phyloP scores from a whole-genome alignment of 2,888 invertebrate genomes.

The Kryphioiulus occultus region DNA sequence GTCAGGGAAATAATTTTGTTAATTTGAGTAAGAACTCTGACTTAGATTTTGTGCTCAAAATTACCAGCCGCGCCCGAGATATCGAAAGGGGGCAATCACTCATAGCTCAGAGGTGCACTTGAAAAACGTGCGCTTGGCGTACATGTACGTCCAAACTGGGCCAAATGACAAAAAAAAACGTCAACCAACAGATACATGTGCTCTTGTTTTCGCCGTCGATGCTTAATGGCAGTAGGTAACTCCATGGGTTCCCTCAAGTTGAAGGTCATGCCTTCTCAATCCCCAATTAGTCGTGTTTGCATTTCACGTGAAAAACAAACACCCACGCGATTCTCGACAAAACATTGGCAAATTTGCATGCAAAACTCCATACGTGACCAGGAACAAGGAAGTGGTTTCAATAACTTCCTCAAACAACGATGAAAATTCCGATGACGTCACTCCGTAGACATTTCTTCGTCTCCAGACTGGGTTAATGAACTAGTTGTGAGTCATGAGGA shows the following conservation, averaged over 20 bases:
- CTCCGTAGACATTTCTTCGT: not conserved
- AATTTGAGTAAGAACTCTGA: too few species aligned
- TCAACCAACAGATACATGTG: not conserved
- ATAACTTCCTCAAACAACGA: not conserved
- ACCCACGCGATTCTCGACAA: not conserved
- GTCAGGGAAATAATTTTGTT: too few species aligned
- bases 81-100: not conserved
- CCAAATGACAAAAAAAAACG: not conserved
- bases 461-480: not conserved
- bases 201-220: too few species aligned
- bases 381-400: not conserved
- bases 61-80: too few species aligned
- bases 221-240: not conserved
- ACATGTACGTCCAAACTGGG: not conserved
- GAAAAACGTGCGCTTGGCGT: not conserved
- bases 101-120: not conserved
- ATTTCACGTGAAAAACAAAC: not conserved
- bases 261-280: not conserved
- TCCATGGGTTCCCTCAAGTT: not conserved
- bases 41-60: too few species aligned
- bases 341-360: not conserved
- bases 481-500: too few species aligned
- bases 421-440: not conserved
- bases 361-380: not conserved
- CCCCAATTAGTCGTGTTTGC: not conserved